Evolutionary conservation across 2,113 vertebrate species (phyloP), one percentile per base, ranked within the genome.

Genomic region (Brienomyrus longianalis): DNA sequence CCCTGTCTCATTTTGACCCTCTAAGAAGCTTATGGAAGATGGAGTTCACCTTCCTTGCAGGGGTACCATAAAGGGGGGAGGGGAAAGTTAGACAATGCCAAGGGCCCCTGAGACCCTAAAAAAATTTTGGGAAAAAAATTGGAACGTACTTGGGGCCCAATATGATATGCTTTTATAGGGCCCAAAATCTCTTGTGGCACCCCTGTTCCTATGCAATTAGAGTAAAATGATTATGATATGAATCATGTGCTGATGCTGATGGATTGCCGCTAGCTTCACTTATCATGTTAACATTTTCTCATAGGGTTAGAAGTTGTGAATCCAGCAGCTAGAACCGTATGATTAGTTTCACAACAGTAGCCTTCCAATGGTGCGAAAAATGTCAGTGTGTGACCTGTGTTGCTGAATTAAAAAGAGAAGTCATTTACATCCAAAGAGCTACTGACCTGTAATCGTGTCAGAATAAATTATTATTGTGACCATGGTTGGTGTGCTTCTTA

Each of bases 381-480:
- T 89, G 43, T 52, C 35, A 74, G 19, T 35, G 83, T 62, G 50
- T 88, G 51, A 91, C 66, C 84, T 85, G 87, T 27, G 50, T 87
- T 56, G 85, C 51, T 87, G 23, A n/a, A 50, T 86, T 31, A 86
- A 54, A 90, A 91, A 77, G 47, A 89, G 52, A 83, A 52, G 83
- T 47, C 48, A 70, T 77, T 91, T 89, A 27, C 27, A 83, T 90
- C 89, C 50, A 89, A 54, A 83, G 74, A 83, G 85, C 87, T n/a
- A 90, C 88, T 92, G 91, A 88, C 87, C 45, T 74, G 48, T 54
- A 90, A 90, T 47, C 59, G 70, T 90, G 85, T 89, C 83, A 62
- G 90, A 91, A 52, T 17, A 51, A 91, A 89, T 50, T 19, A 13
- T 5, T 47, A 48, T n/a, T 77, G 88, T 92, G 74, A 91, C 90